Evolutionary conservation across 2,888 invertebrate genomes (phyloP).

Genomic region (Horisme vitalbata): DNA sequence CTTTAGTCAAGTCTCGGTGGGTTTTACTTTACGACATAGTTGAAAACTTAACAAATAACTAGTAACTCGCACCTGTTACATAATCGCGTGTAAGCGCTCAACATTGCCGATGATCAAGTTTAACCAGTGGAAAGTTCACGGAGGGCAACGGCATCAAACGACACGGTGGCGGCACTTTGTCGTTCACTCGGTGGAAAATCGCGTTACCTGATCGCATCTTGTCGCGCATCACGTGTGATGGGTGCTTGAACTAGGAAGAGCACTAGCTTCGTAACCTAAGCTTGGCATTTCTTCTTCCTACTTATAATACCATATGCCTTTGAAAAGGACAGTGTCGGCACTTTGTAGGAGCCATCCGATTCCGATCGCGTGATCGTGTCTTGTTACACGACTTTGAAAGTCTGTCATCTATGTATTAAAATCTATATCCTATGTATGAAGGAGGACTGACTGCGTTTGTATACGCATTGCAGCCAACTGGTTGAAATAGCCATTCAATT

Average conservation of each 20-base stretch:
- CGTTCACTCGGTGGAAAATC: conserved; percentile 66
- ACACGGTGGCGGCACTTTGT: conserved; percentile 57
- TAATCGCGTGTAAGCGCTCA: conserved; percentile 46
- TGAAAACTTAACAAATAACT: conserved; percentile 1
- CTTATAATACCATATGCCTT: background rate
- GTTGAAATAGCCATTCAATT: too few relatives aligned
- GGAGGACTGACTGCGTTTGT: too few relatives aligned
- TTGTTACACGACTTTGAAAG: background rate
- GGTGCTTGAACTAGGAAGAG: conserved; percentile 56
- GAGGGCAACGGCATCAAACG: conserved; percentile 62
- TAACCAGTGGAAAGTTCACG: conserved; percentile 77
- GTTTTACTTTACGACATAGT: background rate
- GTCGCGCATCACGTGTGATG: conserved; percentile 35
- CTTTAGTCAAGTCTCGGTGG: too few relatives aligned
- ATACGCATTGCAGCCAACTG: too few relatives aligned
- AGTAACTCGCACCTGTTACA: conserved; percentile 55
- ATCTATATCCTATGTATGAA: too few relatives aligned
- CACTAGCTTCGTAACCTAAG: conserved; percentile 14
- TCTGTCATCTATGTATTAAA: too few relatives aligned
- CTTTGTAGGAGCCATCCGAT: conserved; percentile 1
- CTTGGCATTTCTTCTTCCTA: background rate
- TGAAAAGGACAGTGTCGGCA: background rate
- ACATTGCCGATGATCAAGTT: conserved; percentile 74
- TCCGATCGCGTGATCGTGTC: conserved; percentile 6
- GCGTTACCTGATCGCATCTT: conserved; percentile 55